Conservation (phyloP, 2,888 invertebrate species). For the Camptogramma bilineatum region DNA sequence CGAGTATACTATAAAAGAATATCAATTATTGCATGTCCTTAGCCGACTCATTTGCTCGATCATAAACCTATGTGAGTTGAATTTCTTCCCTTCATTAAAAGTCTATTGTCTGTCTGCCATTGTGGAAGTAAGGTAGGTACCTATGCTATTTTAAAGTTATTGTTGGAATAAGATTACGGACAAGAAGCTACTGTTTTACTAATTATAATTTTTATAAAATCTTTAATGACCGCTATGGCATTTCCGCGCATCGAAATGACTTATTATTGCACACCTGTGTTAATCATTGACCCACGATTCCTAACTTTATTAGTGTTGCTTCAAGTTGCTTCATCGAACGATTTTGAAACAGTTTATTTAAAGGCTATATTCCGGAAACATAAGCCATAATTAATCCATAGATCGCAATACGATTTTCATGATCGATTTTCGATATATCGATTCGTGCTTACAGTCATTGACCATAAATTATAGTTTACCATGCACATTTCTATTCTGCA, state of each 20-base stretch:
- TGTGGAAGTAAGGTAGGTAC: neutral
- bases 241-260: too few relatives aligned
- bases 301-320: neutral
- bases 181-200: neutral
- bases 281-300: too few relatives aligned
- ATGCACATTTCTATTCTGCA: neutral
- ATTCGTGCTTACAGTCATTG: neutral
- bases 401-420: neutral
- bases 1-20: too few relatives aligned
- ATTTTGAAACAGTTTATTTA: slow-evolving; percentile 20
- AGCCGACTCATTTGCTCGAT: neutral
- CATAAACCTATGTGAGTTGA: neutral
- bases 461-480: neutral
- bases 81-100: slow-evolving; percentile 9
- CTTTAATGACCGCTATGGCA: too few relatives aligned
- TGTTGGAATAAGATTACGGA: neutral
- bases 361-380: slow-evolving; percentile 1
- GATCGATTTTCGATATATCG: neutral
- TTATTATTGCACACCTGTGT: too few relatives aligned
- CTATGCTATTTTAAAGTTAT: neutral
- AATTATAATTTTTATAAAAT: neutral
- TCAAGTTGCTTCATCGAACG: slow-evolving; percentile 6
- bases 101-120: slow-evolving; percentile 4
- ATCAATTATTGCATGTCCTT: neutral
- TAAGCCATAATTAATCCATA: slow-evolving; percentile 1